A percentile compares a stretch with the other conserved stretches of the same genome.
Conservation (phyloP, 2,113 vertebrate genomes). For the Castor canadensis region DNA sequence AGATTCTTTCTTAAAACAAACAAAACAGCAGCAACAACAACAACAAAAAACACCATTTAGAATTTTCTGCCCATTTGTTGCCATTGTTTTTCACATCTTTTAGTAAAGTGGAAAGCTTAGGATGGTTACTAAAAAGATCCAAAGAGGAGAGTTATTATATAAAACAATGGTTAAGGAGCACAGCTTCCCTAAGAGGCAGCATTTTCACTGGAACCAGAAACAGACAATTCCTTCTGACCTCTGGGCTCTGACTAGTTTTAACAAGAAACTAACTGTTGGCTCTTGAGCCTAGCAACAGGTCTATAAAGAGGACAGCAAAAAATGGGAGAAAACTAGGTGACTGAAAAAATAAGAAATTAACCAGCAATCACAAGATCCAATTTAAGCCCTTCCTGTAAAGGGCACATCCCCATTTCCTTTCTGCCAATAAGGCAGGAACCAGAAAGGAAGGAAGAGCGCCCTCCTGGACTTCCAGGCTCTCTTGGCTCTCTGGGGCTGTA, state of each 20-base stretch:
- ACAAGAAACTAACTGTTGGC: background rate
- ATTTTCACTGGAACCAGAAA: slow-evolving; percentile 5
- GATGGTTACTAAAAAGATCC: background rate
- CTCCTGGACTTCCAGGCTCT: background rate
- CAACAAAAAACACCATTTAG: background rate
- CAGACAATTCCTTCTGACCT: background rate
- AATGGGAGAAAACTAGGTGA: background rate
- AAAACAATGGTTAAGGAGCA: background rate
- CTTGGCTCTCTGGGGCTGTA: background rate
- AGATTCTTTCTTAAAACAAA: background rate
- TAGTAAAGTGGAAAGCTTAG: background rate
- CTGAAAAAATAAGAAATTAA: background rate
- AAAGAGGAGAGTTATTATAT: background rate
- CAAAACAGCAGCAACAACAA: background rate
- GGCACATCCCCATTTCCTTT: background rate
- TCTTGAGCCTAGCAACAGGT: background rate
- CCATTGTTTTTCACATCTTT: background rate
- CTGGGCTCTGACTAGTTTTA: background rate
- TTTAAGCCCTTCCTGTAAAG: background rate
- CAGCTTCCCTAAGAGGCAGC: background rate
- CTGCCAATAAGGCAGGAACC: background rate
- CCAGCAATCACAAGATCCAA: background rate
- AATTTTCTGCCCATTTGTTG: slow-evolving; percentile 37
- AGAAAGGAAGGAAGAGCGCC: background rate
- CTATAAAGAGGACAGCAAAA: background rate